Evolutionary conservation across 2,113 vertebrate genomes (phyloP).

Genomic region (Salvelinus alpinus): DNA sequence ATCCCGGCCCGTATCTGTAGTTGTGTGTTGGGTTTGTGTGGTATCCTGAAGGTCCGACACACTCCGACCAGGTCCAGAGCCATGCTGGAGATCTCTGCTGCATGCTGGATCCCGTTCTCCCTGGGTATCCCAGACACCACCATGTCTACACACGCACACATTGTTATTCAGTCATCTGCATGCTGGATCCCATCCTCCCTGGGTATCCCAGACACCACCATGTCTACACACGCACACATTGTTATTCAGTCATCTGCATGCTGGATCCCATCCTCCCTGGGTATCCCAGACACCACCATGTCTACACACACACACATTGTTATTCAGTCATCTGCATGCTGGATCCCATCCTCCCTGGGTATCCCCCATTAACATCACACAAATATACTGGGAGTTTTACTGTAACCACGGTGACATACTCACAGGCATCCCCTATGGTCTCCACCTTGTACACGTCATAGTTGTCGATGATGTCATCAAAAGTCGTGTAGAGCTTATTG

Average conservation of each 20-base stretch:
- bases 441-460: conserved; percentile 86
- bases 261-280: too few species aligned
- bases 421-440: conserved; percentile 82
- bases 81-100: conserved; percentile 80
- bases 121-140: conserved; percentile 80
- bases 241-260: too few species aligned
- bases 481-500: conserved; percentile 83
- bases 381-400: background rate
- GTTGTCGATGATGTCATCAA: conserved; percentile 85
- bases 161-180: conserved; percentile 21
- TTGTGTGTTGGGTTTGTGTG: conserved; percentile 77
- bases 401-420: conserved; percentile 36
- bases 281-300: conserved; percentile 76
- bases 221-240: conserved; percentile 64
- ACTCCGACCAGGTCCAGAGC: conserved; percentile 80
- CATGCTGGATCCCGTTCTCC: conserved; percentile 79
- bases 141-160: conserved; percentile 74
- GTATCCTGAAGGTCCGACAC: conserved; percentile 82
- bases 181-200: conserved; percentile 79
- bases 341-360: too few species aligned
- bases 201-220: conserved; percentile 83
- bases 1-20: conserved; percentile 83
- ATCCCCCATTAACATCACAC: too few species aligned
- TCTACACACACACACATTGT: conserved; percentile 58
- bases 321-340: too few species aligned